phyloP scores from a whole-genome alignment of 2,113 vertebrate species.

The Albula goreensis region DNA sequence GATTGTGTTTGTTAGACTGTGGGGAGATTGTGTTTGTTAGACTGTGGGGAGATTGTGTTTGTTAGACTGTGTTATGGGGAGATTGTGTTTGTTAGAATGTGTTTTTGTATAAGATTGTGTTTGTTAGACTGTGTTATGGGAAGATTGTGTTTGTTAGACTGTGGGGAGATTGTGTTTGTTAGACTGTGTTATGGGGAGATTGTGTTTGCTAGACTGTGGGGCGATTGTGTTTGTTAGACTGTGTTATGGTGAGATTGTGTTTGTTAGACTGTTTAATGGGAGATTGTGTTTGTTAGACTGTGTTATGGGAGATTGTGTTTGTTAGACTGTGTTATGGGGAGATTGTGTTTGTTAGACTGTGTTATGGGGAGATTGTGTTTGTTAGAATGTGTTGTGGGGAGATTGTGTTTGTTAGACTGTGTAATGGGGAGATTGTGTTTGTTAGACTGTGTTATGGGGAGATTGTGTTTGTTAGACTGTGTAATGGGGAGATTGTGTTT shows the following conservation, averaged over 20 bases:
- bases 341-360: not conserved
- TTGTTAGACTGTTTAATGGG: too few species aligned
- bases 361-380: slow-evolving; percentile 4
- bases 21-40: slow-evolving; percentile 6
- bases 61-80: not conserved
- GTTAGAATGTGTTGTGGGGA: not conserved
- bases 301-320: too few species aligned
- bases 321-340: not conserved
- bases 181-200: not conserved
- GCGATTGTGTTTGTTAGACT: slow-evolving; percentile 6
- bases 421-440: too few species aligned
- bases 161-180: not conserved
- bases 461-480: not conserved
- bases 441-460: not conserved
- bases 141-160: too few species aligned
- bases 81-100: slow-evolving; percentile 12
- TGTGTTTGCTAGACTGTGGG: not conserved
- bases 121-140: too few species aligned
- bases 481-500: not conserved
- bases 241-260: not conserved
- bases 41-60: not conserved
- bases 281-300: not conserved
- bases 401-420: not conserved
- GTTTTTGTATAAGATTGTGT: not conserved
- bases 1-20: not conserved